Conservation (phyloP, 2,113 vertebrate genomes). For the Psephotus haematonotus region DNA sequence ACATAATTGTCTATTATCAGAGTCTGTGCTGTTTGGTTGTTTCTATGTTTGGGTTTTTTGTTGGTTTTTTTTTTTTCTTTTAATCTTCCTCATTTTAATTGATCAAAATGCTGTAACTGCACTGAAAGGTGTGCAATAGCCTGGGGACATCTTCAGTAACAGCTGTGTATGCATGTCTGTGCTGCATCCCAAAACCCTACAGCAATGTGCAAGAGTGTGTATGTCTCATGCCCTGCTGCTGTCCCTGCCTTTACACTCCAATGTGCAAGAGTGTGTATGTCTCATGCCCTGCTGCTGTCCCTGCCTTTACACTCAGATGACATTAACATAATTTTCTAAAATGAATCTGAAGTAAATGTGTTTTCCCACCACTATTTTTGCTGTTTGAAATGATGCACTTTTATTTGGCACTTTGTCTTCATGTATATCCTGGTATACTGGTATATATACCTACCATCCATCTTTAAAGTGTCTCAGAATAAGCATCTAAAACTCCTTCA, state of each 20-base stretch:
- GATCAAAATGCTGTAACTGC: not conserved
- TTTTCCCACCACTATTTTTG: not conserved
- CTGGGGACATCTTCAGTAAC: not conserved
- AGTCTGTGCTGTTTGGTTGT: not conserved
- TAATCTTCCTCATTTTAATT: not conserved
- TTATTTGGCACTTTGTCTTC: not conserved
- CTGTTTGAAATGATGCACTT: not conserved
- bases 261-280: not conserved
- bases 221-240: not conserved
- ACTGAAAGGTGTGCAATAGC: not conserved
- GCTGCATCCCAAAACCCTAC: not conserved
- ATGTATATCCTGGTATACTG: not conserved
- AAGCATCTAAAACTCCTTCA: not conserved
- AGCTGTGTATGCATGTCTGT: not conserved
- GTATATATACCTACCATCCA: not conserved
- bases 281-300: not conserved
- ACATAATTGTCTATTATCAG: not conserved
- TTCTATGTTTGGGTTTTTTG: not conserved
- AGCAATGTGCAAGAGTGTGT: not conserved
- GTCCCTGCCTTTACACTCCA: not conserved
- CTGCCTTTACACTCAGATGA: not conserved
- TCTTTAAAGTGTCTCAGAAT: not conserved
- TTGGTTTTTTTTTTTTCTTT: not conserved
- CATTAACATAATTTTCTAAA: not conserved
- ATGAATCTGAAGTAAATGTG: not conserved